phyloP scores from a whole-genome alignment of 2,113 vertebrate genomes.

The Colinus virginianus region DNA sequence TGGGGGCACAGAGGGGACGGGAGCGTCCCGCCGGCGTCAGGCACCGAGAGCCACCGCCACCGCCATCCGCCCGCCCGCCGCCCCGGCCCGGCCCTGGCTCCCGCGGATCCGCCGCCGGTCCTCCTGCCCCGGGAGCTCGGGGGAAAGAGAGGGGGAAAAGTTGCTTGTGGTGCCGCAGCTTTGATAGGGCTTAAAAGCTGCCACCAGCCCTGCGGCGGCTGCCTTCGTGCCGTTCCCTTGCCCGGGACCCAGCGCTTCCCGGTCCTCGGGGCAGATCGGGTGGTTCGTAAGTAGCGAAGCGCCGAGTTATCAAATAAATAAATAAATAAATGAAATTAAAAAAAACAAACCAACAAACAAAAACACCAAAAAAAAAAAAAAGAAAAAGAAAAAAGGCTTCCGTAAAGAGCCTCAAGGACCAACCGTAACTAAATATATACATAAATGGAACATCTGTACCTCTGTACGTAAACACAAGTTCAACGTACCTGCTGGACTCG shows the following conservation, averaged over 20 bases:
- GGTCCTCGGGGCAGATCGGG: neutral
- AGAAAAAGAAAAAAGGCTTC: neutral
- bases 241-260: neutral
- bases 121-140: neutral
- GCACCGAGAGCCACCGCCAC: neutral
- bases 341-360: neutral
- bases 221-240: neutral
- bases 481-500: constrained; percentile 81
- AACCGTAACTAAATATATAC: constrained; percentile 36
- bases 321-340: too few relatives aligned
- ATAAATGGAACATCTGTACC: constrained; percentile 35
- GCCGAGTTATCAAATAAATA: neutral
- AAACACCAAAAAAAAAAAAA: too few relatives aligned
- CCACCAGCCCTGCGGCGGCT: neutral
- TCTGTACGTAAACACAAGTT: constrained; percentile 44
- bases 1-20: constrained; percentile 75
- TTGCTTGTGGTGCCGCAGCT: neutral
- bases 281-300: neutral
- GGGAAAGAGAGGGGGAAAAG: neutral
- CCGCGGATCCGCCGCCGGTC: neutral
- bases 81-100: neutral
- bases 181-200: neutral
- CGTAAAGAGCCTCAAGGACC: neutral
- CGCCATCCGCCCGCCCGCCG: constrained; percentile 31
- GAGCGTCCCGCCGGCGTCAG: constrained; percentile 47